Conservation (phyloP, 2,797 vertebrate genomes). For the Scomberomorus guttatus region DNA sequence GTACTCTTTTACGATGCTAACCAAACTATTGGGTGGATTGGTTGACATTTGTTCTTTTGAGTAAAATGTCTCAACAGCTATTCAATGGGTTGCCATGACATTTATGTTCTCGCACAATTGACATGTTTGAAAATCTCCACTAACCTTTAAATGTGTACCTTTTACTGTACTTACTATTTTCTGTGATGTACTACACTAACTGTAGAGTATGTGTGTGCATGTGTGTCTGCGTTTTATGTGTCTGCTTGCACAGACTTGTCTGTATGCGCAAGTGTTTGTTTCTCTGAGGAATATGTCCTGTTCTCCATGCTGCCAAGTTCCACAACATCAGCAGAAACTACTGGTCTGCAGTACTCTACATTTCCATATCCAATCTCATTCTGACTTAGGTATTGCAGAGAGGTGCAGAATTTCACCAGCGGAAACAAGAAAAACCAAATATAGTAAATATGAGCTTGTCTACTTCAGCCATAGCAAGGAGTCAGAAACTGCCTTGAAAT, state of each 20-base stretch:
- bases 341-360: slow-evolving; percentile 58
- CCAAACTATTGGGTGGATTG: too few relatives aligned
- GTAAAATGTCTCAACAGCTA: not conserved
- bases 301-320: slow-evolving; percentile 58
- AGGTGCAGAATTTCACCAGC: slow-evolving; percentile 65
- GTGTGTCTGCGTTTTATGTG: slow-evolving; percentile 5
- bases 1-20: too few relatives aligned
- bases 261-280: slow-evolving; percentile 48
- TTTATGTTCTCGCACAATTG: not conserved
- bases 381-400: slow-evolving; percentile 60
- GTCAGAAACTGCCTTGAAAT: slow-evolving; percentile 27
- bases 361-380: slow-evolving; percentile 81
- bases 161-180: slow-evolving; percentile 8
- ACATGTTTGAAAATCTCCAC: not conserved
- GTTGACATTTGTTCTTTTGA: too few relatives aligned
- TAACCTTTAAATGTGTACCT: not conserved
- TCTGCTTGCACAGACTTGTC: slow-evolving; percentile 42
- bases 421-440: slow-evolving; percentile 62
- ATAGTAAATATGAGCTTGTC: slow-evolving; percentile 57
- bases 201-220: slow-evolving; percentile 6
- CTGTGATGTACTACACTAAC: slow-evolving; percentile 22
- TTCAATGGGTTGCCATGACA: not conserved
- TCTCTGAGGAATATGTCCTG: slow-evolving; percentile 65
- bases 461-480: slow-evolving; percentile 3
- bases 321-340: slow-evolving; percentile 77